Conservation (phyloP, 2,797 vertebrate species). For the Notolepis coatsorum region DNA sequence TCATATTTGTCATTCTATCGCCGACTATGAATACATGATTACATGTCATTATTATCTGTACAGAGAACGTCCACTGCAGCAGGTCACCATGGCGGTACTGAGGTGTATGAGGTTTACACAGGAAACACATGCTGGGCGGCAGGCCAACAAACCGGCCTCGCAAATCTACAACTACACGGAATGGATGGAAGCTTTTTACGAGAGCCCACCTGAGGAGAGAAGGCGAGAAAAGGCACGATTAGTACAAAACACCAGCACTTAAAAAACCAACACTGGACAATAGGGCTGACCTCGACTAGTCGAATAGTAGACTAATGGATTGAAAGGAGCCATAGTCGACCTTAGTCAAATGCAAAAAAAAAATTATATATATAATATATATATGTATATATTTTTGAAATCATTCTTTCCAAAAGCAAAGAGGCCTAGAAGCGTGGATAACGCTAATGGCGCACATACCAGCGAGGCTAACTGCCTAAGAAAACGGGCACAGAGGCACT, state of each 20-base stretch:
- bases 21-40: slow-evolving; percentile 19
- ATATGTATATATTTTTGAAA: neutral
- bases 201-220: slow-evolving; percentile 64
- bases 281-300: no score
- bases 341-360: neutral
- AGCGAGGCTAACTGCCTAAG: no score
- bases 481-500: no score
- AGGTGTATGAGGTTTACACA: slow-evolving; percentile 42
- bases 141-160: slow-evolving; percentile 38
- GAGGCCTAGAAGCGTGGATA: no score
- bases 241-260: slow-evolving; percentile 18
- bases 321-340: neutral
- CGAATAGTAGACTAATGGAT: no score
- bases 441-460: no score
- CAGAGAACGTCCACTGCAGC: slow-evolving; percentile 61
- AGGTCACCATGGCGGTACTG: slow-evolving; percentile 57
- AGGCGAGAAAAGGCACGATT: neutral
- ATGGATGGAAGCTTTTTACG: slow-evolving; percentile 49
- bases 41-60: slow-evolving; percentile 28
- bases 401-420: no score
- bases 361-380: neutral
- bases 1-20: slow-evolving; percentile 32
- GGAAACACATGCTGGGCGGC: slow-evolving; percentile 48
- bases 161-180: slow-evolving; percentile 37
- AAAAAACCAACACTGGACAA: neutral